These are phyloP conservation scores for Andrena chrysosceles DNA, from an alignment of 2,888 invertebrate species.

Conservation along the genomic window DNA sequence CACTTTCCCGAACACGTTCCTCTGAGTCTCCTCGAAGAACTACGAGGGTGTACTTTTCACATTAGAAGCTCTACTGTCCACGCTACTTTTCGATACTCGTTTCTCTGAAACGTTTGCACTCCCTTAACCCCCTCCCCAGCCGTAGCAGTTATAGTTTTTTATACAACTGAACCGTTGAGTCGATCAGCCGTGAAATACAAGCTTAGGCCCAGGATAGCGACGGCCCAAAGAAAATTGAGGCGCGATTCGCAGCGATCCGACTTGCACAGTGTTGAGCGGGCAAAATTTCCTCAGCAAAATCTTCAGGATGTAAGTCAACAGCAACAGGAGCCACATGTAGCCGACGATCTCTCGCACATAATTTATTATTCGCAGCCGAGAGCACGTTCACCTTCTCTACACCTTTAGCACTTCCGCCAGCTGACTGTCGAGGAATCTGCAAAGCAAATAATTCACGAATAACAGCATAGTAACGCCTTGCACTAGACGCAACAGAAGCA, in stretches of 20 bases:
- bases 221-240: conserved; percentile 26
- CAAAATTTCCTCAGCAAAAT: conserved; percentile 69
- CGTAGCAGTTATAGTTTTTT: neutral
- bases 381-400: conserved; percentile 8
- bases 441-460: conserved; percentile 2
- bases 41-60: conserved; percentile 29
- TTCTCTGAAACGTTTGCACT: neutral
- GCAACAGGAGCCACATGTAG: conserved; percentile 76
- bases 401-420: neutral
- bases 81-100: conserved; percentile 2
- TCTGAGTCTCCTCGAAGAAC: conserved; percentile 13
- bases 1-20: conserved; percentile 36
- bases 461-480: neutral
- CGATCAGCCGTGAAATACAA: conserved; percentile 66
- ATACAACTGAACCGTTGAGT: neutral
- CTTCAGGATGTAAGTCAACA: conserved; percentile 72
- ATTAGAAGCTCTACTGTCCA: conserved; percentile 28
- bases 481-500: no score
- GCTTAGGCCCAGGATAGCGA: conserved; percentile 48
- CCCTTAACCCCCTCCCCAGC: neutral
- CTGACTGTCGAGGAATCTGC: neutral
- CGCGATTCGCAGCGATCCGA: conserved; percentile 6
- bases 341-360: neutral
- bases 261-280: conserved; percentile 36
- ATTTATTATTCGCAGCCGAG: neutral